These are phyloP conservation scores for Chironex yamaguchii DNA, from an alignment of 30 jellyfish, hydroid and myxozoan genomes.

Conservation along the genomic window DNA sequence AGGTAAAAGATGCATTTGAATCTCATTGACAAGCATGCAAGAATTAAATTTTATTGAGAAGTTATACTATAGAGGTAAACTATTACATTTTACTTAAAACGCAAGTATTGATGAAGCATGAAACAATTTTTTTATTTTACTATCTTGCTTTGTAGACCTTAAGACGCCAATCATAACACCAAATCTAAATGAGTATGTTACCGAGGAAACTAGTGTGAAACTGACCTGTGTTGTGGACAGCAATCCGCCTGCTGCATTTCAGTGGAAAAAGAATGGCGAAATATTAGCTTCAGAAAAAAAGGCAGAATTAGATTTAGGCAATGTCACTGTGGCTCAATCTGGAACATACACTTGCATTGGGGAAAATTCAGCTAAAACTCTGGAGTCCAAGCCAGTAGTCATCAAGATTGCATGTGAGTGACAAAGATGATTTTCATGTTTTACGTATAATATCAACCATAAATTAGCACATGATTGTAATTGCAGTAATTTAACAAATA, in stretches of 20 bases:
- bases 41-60: too few relatives aligned
- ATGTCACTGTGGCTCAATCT: background rate
- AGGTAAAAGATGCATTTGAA: too few relatives aligned
- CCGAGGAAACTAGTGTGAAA: background rate
- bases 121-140: too few relatives aligned
- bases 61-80: too few relatives aligned
- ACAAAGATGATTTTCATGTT: background rate
- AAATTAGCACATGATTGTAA: too few relatives aligned
- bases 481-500: too few relatives aligned
- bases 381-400: background rate
- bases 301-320: background rate
- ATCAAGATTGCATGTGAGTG: background rate
- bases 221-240: background rate
- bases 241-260: background rate
- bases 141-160: too few relatives aligned
- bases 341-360: background rate
- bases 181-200: background rate
- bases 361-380: background rate
- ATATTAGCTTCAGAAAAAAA: background rate
- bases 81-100: too few relatives aligned
- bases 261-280: background rate
- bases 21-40: too few relatives aligned
- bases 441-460: too few relatives aligned
- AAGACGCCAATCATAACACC: background rate
- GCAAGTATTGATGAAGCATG: too few relatives aligned